Conservation (phyloP, 2,113 vertebrate genomes). For the Sylvia atricapilla region DNA sequence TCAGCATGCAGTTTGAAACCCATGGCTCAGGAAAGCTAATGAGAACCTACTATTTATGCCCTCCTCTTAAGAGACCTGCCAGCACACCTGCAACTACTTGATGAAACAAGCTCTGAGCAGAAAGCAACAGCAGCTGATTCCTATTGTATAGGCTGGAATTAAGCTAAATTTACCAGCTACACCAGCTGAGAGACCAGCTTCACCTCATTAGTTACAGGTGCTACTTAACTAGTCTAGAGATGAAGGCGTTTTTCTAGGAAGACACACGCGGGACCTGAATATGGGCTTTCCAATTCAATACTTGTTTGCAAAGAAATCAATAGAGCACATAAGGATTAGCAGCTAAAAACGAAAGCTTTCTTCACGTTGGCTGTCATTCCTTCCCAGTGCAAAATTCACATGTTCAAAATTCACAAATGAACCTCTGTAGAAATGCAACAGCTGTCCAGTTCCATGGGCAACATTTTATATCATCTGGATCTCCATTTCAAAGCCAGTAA, state of each 20-base stretch:
- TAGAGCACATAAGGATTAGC: not conserved
- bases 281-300: not conserved
- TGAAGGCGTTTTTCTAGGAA: not conserved
- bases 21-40: not conserved
- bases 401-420: not conserved
- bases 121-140: not conserved
- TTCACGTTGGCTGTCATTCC: not conserved
- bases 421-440: not conserved
- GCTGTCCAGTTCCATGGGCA: not conserved
- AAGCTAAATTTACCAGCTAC: not conserved
- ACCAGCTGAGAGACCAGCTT: not conserved
- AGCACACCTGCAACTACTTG: not conserved
- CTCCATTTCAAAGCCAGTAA: not conserved
- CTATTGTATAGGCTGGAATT: not conserved
- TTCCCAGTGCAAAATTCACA: not conserved
- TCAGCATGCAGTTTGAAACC: not conserved
- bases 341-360: not conserved
- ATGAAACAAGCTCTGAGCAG: not conserved
- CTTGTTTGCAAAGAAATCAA: not conserved
- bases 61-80: not conserved
- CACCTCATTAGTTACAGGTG: not conserved
- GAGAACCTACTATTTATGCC: not conserved
- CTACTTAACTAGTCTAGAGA: not conserved
- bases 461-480: not conserved
- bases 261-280: not conserved